Base-by-base conservation (phyloP, 2,888 invertebrate genomes). In the Atrina japonica region DNA sequence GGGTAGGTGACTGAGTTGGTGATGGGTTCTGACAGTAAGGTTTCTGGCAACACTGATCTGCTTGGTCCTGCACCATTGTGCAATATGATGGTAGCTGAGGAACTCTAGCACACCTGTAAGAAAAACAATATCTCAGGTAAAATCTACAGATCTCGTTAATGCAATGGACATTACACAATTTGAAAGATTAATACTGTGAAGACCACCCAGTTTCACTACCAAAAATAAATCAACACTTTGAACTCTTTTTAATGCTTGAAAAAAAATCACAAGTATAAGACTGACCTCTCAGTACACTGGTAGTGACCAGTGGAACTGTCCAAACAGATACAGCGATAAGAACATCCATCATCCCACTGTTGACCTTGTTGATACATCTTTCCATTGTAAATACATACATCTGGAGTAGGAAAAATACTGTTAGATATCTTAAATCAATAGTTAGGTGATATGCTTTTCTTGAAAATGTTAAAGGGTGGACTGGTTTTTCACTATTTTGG, bases 291-390 rank as follows among this genome's bases (percentile, higher is more conserved):
- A 25, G 81, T 77, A 76, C 84, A 84, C 61, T 75, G 76, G 72
- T 84, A 85, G 18, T 73, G 74, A 21, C 85, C 85, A 16, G 77
- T 68, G 35, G 61, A 71, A 25, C 77, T 76, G 66, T 85, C 81
- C 9, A 81, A 66, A 74, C 85, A 85, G 16, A 77, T 59, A 73
- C 85, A 85, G n/a, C 64, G 70, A 69, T 80, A 81, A 16, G 77
- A 75, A 60, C 85, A 85, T 0, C 82, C 83, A 72, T 83, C 83
- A 23, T 76, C 77, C 85, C 85, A 85, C 7, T 55, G 75, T 55
- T 80, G 75, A 11, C 83, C 85, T 25, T 81, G 77, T 41, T 69
- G 76, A 72, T 83, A 85, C n/a, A 66, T 47, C 40, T 73, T 63
- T 7, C 81, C 81, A n/a, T 83, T 79, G 75, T 83, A 83, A 53